Evolutionary conservation across 1,140 invertebrate species (phyloP).

Genomic region (Dreissena polymorpha): DNA sequence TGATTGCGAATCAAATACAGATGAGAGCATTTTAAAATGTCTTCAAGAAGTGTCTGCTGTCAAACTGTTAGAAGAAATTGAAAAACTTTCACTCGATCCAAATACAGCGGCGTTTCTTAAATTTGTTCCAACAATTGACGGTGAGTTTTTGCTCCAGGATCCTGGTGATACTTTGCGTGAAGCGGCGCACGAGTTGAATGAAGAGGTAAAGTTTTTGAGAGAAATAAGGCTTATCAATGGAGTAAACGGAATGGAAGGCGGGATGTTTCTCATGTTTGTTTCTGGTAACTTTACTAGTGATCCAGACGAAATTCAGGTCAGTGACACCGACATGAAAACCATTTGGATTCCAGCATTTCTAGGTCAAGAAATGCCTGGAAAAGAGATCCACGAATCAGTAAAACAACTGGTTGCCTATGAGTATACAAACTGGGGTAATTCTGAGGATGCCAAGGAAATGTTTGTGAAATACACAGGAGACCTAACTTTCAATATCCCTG

Average conservation of each 20-base stretch:
- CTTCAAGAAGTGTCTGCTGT: constrained; percentile 9
- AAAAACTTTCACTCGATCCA: not conserved
- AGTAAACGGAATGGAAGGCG: constrained; percentile 33
- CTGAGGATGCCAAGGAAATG: constrained; percentile 14
- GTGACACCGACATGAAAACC: constrained; percentile 19
- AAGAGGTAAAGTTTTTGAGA: constrained; percentile 34
- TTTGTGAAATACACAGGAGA: not conserved
- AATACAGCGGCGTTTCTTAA: not conserved
- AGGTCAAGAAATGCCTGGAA: not conserved
- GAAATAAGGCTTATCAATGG: constrained; percentile 39
- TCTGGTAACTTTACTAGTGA: not conserved
- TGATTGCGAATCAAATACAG: not conserved
- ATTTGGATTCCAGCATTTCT: constrained; percentile 9
- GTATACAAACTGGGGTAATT: constrained; percentile 32
- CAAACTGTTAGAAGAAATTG: not conserved
- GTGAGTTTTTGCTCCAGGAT: constrained; percentile 9
- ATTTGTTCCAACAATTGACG: constrained; percentile 36
- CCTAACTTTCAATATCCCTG: constrained; percentile 33
- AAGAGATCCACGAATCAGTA: constrained; percentile 24
- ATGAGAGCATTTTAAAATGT: constrained; percentile 19
- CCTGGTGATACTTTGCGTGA: not conserved
- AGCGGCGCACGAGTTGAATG: not conserved
- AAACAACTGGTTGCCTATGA: constrained; percentile 17
- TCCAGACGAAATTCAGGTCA: not conserved
- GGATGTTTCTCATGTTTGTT: constrained; percentile 4